Conservation (phyloP, 2,797 vertebrate genomes). For the Glyptemys insculpta region DNA sequence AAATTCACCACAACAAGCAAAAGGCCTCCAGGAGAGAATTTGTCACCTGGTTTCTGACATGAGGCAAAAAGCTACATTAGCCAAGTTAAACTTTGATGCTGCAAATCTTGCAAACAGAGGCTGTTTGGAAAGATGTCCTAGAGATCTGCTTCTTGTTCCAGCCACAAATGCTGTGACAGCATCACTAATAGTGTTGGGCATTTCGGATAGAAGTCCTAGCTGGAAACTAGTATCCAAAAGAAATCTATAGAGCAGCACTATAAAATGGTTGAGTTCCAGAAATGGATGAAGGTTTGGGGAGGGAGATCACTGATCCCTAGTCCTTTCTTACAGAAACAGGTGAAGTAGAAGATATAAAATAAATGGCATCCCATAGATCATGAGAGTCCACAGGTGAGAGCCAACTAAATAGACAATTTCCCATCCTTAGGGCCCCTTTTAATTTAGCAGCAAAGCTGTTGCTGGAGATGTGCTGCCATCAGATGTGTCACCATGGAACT, state of each 20-base stretch:
- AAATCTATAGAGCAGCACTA: not conserved
- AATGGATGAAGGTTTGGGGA: accelerated
- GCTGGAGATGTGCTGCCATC: accelerated
- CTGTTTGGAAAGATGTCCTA: constrained; percentile 1
- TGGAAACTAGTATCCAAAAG: not conserved
- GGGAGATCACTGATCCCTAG: not conserved
- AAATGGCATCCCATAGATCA: accelerated
- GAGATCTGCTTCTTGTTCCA: not conserved
- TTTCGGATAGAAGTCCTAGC: not conserved
- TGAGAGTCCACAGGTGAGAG: accelerated
- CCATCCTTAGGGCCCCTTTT: accelerated
- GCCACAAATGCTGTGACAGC: not conserved
- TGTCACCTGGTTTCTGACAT: constrained; percentile 5
- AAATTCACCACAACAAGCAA: not conserved
- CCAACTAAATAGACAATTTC: accelerated
- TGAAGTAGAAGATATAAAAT: not conserved
- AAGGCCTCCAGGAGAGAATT: not conserved
- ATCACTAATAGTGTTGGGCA: not conserved
- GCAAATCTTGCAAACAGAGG: not conserved
- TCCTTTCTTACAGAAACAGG: not conserved
- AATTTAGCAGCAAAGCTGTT: not conserved
- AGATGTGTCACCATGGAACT: accelerated
- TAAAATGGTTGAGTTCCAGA: not conserved
- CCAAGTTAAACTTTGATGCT: constrained; percentile 44
- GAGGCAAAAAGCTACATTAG: not conserved